phyloP scores from a whole-genome alignment of 2,113 vertebrate genomes.

The Odobenus rosmarus region DNA sequence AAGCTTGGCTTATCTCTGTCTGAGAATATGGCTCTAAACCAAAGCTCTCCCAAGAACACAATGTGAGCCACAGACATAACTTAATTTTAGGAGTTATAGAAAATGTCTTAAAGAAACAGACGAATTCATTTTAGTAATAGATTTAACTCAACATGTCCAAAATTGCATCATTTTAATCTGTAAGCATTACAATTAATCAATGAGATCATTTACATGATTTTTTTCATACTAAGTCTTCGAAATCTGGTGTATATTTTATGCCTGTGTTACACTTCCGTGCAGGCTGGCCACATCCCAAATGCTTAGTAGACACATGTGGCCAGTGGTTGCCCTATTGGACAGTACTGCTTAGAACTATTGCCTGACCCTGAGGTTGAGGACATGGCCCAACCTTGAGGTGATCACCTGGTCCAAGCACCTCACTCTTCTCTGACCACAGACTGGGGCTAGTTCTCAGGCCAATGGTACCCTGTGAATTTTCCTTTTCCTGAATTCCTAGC shows the following conservation, averaged over 20 bases:
- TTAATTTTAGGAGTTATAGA: neutral
- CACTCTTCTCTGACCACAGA: neutral
- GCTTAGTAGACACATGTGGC: neutral
- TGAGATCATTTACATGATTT: neutral
- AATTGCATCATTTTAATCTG: neutral
- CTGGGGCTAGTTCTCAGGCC: neutral
- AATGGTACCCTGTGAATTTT: neutral
- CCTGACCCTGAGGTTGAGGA: neutral
- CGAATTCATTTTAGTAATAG: neutral
- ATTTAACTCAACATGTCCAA: neutral
- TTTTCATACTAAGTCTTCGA: neutral
- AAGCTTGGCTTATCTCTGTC: neutral
- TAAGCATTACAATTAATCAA: neutral
- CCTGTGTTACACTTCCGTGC: neutral
- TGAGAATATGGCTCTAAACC: neutral
- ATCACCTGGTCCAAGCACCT: neutral
- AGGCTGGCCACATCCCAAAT: neutral
- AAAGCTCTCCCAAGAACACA: neutral
- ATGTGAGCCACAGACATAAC: neutral
- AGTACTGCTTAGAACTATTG: neutral
- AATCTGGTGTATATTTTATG: neutral
- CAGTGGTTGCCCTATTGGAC: neutral
- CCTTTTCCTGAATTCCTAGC: neutral
- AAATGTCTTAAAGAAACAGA: neutral
- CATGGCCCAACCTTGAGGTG: fast-evolving